Conservation (phyloP, 2,888 invertebrate species). For the Eilema depressum region DNA sequence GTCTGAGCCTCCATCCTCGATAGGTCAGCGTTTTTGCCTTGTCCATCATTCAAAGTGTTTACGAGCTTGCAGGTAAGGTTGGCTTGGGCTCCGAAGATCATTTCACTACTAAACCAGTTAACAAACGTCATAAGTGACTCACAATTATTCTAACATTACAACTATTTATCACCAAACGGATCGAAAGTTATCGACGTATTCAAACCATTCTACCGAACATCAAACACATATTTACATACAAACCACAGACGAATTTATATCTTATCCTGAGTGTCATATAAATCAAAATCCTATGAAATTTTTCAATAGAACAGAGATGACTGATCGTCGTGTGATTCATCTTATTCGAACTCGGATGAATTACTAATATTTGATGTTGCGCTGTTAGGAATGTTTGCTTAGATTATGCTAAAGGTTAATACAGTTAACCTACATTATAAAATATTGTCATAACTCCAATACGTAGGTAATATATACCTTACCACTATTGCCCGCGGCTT, state of each 20-base stretch:
- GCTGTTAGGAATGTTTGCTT: conserved; percentile 21
- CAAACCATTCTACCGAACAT: conserved; percentile 32
- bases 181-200: conserved; percentile 30
- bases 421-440: neutral
- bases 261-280: conserved; percentile 2
- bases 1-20: too few relatives aligned
- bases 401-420: neutral
- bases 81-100: too few relatives aligned
- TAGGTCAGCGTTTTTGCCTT: too few relatives aligned
- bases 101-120: too few relatives aligned
- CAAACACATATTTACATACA: conserved; percentile 23
- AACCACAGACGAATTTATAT: conserved; percentile 12
- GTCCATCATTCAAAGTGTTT: neutral
- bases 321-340: conserved; percentile 48
- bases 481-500: too few relatives aligned
- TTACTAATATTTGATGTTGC: conserved; percentile 43
- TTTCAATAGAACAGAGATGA: conserved; percentile 13
- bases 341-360: conserved; percentile 47
- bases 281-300: conserved; percentile 18
- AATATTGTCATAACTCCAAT: neutral
- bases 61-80: too few relatives aligned
- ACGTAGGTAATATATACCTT: too few relatives aligned
- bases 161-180: conserved; percentile 17
- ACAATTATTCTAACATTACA: conserved; percentile 16
- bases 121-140: too few relatives aligned